Evolutionary conservation across 2,113 vertebrate species (phyloP).

Genomic region (Nesoenas mayeri): DNA sequence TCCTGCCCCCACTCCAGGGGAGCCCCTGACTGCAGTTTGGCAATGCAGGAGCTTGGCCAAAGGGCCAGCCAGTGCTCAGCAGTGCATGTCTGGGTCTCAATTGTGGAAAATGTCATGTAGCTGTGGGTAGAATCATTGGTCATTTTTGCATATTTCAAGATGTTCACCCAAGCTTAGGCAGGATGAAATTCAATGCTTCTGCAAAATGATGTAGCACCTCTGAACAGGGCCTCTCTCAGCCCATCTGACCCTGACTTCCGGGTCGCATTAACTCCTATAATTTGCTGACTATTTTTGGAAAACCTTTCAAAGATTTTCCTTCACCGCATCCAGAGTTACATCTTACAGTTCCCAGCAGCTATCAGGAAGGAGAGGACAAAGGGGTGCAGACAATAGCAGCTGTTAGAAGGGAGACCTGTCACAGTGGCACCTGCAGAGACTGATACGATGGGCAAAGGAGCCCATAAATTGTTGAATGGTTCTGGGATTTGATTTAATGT

Average conservation of each 20-base stretch:
- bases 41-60: neutral
- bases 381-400: neutral
- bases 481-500: neutral
- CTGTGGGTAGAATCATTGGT: neutral
- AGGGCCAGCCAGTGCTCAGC: neutral
- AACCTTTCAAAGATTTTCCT: neutral
- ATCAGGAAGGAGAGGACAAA: neutral
- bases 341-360: neutral
- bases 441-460: neutral
- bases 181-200: neutral
- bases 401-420: neutral
- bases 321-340: neutral
- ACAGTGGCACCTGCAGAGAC: neutral
- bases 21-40: neutral
- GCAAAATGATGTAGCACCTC: neutral
- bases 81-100: accelerated
- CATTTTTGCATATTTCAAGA: neutral
- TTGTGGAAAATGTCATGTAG: accelerated
- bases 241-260: neutral
- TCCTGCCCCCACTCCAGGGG: neutral
- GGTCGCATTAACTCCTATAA: neutral
- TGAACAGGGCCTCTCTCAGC: neutral
- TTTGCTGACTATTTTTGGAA: neutral
- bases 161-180: neutral
- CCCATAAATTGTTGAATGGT: neutral